Percentiles rank a stretch among this genome's conserved stretches.
Evolutionary conservation across 2,113 vertebrate species (phyloP).

Genomic region (Leptodactylus fuscus): DNA sequence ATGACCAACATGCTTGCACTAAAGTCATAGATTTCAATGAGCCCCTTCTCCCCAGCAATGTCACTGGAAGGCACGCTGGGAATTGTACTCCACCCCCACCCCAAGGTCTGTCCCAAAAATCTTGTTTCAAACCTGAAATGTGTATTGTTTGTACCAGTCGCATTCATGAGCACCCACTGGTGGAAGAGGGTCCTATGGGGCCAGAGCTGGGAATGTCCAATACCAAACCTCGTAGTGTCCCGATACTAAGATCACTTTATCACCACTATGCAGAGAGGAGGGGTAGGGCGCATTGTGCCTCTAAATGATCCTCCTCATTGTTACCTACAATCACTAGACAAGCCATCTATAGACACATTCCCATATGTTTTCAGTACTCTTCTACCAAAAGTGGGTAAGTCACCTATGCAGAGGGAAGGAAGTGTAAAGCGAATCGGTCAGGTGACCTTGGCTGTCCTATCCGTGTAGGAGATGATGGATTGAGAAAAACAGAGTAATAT

Average conservation of each 20-base stretch:
- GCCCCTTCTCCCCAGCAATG: too few species aligned
- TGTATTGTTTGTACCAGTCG: not conserved
- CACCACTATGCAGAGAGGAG: slow-evolving; percentile 13
- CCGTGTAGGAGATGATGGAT: too few species aligned
- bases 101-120: not conserved
- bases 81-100: not conserved
- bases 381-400: not conserved
- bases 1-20: slow-evolving; percentile 49
- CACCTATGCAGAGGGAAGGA: not conserved
- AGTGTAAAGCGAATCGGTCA: too few species aligned
- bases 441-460: too few species aligned
- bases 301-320: not conserved
- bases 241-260: not conserved
- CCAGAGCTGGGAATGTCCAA: too few species aligned
- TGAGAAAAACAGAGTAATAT: too few species aligned
- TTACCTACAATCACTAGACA: not conserved
- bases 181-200: not conserved
- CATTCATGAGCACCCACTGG: not conserved
- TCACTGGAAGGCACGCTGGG: too few species aligned
- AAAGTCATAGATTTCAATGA: not conserved
- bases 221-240: not conserved
- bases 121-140: not conserved
- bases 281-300: not conserved
- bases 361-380: not conserved
- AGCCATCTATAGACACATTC: slow-evolving; percentile 2